Conservation (phyloP, 53 echinoderm and acorn worm genomes). For the Pentamera pediparva region DNA sequence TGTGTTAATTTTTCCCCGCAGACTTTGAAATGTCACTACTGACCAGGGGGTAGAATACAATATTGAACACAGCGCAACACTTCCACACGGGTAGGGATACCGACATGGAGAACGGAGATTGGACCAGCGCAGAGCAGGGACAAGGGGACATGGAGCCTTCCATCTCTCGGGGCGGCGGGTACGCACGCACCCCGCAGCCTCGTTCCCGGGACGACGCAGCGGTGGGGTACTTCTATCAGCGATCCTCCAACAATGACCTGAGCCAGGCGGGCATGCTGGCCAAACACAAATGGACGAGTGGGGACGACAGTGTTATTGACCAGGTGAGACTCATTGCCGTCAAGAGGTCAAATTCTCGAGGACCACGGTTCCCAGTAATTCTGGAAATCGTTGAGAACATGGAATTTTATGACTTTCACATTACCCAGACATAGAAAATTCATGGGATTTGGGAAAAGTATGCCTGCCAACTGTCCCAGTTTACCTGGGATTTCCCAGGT, state of each 20-base stretch:
- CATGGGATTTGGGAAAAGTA: no score
- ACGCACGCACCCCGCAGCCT: conserved; percentile 58
- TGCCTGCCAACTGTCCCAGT: no score
- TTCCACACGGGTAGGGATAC: conserved; percentile 25
- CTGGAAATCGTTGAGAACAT: neutral
- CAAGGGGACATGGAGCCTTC: conserved; percentile 21
- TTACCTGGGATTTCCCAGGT: no score
- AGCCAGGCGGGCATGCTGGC: conserved; percentile 55
- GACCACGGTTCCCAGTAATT: neutral
- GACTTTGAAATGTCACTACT: conserved; percentile 22
- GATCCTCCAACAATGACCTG: conserved; percentile 65
- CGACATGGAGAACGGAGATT: conserved; percentile 28
- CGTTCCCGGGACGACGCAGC: conserved; percentile 90
- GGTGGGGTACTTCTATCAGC: conserved; percentile 93
- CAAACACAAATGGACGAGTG: conserved; percentile 88
- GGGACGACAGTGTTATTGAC: conserved; percentile 92
- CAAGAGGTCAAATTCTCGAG: neutral
- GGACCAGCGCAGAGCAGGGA: conserved; percentile 18
- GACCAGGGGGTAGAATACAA: conserved; percentile 33
- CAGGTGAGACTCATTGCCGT: conserved; percentile 53
- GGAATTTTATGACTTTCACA: neutral
- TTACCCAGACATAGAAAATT: no score
- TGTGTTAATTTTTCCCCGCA: neutral
- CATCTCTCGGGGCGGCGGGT: conserved; percentile 19
- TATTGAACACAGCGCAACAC: conserved; percentile 20